Percentiles rank a stretch among this genome's conserved stretches.
Conservation (phyloP, 1,140 invertebrate species). For the Glossosoma conforme region DNA sequence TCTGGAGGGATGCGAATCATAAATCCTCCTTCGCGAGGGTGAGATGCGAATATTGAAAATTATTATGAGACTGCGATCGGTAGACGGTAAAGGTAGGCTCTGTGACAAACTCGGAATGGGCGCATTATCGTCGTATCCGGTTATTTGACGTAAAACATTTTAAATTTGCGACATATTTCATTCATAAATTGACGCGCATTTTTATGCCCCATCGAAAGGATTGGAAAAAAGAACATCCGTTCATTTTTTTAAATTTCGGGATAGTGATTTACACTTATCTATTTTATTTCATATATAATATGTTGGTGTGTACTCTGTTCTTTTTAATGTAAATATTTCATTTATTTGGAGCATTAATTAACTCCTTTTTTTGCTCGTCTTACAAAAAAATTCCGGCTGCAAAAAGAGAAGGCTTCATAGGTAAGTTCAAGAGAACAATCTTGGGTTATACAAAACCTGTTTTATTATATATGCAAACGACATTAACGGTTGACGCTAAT, state of each 20-base stretch:
- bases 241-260: slow-evolving; percentile 7
- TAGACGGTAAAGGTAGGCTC: slow-evolving; percentile 20
- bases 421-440: no score
- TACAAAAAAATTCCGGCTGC: no score
- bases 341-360: no score
- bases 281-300: neutral
- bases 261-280: neutral
- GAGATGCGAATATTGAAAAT: slow-evolving; percentile 29
- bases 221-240: slow-evolving; percentile 7
- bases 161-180: slow-evolving; percentile 28
- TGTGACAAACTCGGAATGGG: slow-evolving; percentile 18
- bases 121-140: slow-evolving; percentile 12
- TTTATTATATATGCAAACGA: no score
- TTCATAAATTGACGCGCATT: slow-evolving; percentile 5
- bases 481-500: no score
- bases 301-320: no score
- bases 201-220: neutral
- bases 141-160: slow-evolving; percentile 26
- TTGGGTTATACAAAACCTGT: no score
- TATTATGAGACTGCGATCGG: slow-evolving; percentile 22
- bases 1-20: neutral
- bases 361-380: no score
- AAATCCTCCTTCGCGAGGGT: slow-evolving; percentile 14
- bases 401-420: no score
- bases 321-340: no score